These are phyloP conservation scores for Morus bassanus DNA, from an alignment of 2,797 vertebrate genomes.

Conservation along the genomic window DNA sequence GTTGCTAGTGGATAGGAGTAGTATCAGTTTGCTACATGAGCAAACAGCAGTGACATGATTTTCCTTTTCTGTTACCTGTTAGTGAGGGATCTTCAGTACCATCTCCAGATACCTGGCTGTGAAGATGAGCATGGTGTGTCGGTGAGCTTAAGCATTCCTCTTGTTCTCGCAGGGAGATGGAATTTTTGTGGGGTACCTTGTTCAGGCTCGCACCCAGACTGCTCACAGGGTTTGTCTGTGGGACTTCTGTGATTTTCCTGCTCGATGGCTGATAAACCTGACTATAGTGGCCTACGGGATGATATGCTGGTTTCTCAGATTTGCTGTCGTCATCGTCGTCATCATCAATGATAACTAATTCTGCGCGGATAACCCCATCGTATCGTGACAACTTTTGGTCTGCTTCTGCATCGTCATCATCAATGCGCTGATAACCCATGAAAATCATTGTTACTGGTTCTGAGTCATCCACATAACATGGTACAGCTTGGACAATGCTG, in stretches of 20 bases:
- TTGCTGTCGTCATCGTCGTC: slow-evolving; percentile 67
- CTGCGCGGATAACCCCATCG: slow-evolving; percentile 85
- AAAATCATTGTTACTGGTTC: slow-evolving; percentile 93
- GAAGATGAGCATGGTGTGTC: slow-evolving; percentile 18
- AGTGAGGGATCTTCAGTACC: slow-evolving; percentile 74
- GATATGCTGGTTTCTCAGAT: slow-evolving; percentile 75
- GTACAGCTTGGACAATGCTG: slow-evolving; percentile 72
- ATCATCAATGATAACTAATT: slow-evolving; percentile 86
- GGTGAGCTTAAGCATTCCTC: slow-evolving; percentile 77
- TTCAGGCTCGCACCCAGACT: slow-evolving; percentile 32
- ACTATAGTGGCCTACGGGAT: slow-evolving; percentile 81
- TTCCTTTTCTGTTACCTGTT: slow-evolving; percentile 78
- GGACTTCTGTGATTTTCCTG: slow-evolving; percentile 25
- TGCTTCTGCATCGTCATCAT: slow-evolving; percentile 77
- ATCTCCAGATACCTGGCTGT: slow-evolving; percentile 52
- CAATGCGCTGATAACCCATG: slow-evolving; percentile 90
- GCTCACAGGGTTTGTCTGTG: slow-evolving; percentile 45
- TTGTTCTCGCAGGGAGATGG: slow-evolving; percentile 78
- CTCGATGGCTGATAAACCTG: slow-evolving; percentile 81
- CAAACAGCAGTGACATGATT: slow-evolving; percentile 75
- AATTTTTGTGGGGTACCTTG: slow-evolving; percentile 70
- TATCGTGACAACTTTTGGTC: slow-evolving; percentile 71
- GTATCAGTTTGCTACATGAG: slow-evolving; percentile 67
- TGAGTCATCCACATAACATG: slow-evolving; percentile 72
- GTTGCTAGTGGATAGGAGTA: not conserved